Base-by-base conservation (phyloP, 1,140 invertebrate genomes). In the Popillia japonica region DNA sequence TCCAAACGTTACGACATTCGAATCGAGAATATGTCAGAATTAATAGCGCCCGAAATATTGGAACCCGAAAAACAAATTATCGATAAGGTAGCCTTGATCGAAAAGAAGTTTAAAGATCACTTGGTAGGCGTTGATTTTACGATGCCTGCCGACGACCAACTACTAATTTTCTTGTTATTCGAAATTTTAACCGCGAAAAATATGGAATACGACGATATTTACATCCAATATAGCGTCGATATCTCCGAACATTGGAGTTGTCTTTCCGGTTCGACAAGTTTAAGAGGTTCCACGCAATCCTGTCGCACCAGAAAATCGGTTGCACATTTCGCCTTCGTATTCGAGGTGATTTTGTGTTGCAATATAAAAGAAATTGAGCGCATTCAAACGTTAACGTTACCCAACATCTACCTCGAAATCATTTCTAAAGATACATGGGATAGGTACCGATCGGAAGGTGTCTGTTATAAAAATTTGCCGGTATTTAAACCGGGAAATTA, bases 401-500 rank as follows among this genome's bases (percentile, higher is more conserved):
- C 84, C 1, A 81, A 78, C 75, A 80, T 85, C 20, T 86, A 86
- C 59, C 85, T 86, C 76, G 84, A 86, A 76, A 76, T 85, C 7
- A 77, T 85, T 23, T 86, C 85, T 0, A 85, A 81, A 78, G 83
- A 81, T 75, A 75, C 79, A 34, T 86, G 83, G 83, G 79, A 82
- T 76, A 77, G 83, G 22, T 84, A 81, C 74, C 73, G 85, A 34
- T 82, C 81, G 9, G 85, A 86, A 82, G 85, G 85, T 1, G 59
- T 86, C 2, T 80, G 81, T 17, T 86, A 86, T 40, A 80, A 78
- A 77, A 78, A 61, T 17, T 27, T 86, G 20, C 85, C 85, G 6
- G 79, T 86, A 23, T 77, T 77, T 7, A 77, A 77, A 73, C 81
- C 84, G 0, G 84, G 85, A 11, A 61, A 40, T 27, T 82, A 85